Conservation (phyloP, 2,113 vertebrate species). For the Microtus richardsoni region DNA sequence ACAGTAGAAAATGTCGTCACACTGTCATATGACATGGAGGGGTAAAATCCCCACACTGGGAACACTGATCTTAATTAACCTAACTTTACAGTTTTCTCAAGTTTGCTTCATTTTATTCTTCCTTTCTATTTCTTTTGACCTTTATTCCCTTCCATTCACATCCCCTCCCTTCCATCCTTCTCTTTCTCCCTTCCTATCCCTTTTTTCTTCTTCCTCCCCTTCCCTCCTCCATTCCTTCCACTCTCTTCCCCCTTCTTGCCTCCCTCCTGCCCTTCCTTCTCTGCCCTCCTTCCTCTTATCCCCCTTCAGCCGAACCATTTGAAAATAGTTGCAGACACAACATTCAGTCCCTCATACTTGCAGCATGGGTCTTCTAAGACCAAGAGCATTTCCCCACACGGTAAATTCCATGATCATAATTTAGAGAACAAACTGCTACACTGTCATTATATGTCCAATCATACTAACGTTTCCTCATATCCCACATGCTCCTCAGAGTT, state of each 20-base stretch:
- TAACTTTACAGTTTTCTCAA: neutral
- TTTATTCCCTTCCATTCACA: neutral
- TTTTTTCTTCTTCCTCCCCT: accelerated
- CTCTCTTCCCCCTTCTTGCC: neutral
- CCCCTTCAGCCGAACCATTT: neutral
- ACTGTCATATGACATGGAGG: neutral
- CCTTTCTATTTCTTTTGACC: too few relatives aligned
- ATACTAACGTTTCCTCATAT: neutral
- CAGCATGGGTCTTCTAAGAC: neutral
- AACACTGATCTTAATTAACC: neutral
- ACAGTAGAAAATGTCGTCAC: neutral
- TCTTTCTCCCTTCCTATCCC: accelerated
- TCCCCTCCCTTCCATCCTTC: accelerated
- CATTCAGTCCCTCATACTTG: neutral
- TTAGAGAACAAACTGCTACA: neutral
- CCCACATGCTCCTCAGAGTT: neutral
- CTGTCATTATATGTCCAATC: neutral
- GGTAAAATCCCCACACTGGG: neutral
- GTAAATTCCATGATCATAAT: neutral
- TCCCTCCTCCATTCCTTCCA: too few relatives aligned
- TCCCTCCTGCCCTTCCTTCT: too few relatives aligned
- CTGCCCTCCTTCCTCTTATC: accelerated
- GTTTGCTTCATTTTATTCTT: neutral
- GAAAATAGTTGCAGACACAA: constrained; percentile 31
- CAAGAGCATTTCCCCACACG: neutral